These are phyloP conservation scores for Idaea biselata DNA, from an alignment of 2,888 invertebrate genomes.

Conservation along the genomic window DNA sequence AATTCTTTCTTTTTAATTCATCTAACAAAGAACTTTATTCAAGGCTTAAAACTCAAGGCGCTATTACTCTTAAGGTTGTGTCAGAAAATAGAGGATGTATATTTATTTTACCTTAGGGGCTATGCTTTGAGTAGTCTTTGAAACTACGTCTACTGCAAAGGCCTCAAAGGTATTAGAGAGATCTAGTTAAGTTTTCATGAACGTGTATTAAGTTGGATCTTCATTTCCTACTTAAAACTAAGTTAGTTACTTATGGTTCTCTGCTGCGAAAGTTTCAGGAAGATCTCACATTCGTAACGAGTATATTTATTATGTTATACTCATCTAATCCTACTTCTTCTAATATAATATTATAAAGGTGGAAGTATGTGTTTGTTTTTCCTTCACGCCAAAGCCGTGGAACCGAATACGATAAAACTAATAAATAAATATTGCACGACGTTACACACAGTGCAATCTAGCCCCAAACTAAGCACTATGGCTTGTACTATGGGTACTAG, in stretches of 20 bases:
- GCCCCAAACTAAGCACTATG: no score
- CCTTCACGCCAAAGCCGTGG: no score
- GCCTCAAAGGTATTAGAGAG: not conserved
- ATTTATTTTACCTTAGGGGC: not conserved
- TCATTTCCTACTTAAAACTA: not conserved
- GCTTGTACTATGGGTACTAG: no score
- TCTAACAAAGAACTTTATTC: not conserved
- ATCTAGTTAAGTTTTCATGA: not conserved
- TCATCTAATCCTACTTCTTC: not conserved
- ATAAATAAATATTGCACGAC: no score
- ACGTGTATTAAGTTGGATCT: not conserved
- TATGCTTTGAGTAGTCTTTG: not conserved
- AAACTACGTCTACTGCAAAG: not conserved
- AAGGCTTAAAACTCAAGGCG: not conserved
- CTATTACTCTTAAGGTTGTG: not conserved
- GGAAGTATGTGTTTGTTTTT: not conserved
- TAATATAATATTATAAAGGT: no score
- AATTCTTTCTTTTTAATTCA: not conserved
- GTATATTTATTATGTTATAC: not conserved
- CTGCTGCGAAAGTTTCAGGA: not conserved
- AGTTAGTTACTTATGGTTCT: not conserved
- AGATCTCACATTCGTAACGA: not conserved
- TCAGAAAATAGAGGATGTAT: not conserved
- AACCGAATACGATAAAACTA: no score
- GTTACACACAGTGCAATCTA: no score